Evolutionary conservation across 2,888 invertebrate species (phyloP), one percentile per base, ranked within the genome.

Genomic region (Athripsodes cinereus): DNA sequence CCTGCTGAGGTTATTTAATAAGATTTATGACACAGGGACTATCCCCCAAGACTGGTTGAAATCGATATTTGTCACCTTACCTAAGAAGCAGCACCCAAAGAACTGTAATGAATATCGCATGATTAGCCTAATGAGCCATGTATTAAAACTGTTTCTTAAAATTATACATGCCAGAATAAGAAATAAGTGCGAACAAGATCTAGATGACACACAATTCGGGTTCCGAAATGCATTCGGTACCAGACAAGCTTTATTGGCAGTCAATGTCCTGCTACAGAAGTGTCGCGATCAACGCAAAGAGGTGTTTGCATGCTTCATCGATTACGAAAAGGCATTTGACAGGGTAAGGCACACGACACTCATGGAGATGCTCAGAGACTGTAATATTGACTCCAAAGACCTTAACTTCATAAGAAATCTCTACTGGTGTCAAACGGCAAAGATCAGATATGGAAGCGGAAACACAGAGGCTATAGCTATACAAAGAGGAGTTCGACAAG

Each of bases 71-170:
- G n/a, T n/a, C n/a, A n/a, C n/a, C n/a, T n/a, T n/a, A n/a, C n/a
- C n/a, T n/a, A n/a, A n/a, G n/a, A n/a, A n/a, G n/a, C n/a, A n/a
- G n/a, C n/a, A n/a, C n/a, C n/a, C n/a, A n/a, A n/a, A n/a, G n/a
- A n/a, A n/a, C n/a, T n/a, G n/a, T n/a, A n/a, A n/a, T n/a, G n/a
- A n/a, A n/a, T n/a, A n/a, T n/a, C n/a, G n/a, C n/a, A n/a, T n/a
- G n/a, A n/a, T n/a, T n/a, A n/a, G n/a, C 21, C 49, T 49, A 8
- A 49, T 49, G 49, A 49, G 49, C n/a, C n/a, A n/a, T 20, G 49
- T 49, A 10, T n/a, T 49, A 8, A 49, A 49, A 19, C 18, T 49
- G 21, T 49, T 49, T 10, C 21, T 49, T 3, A 49, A 49, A 49
- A 49, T 20, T 5, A 49, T 46, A 10, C 46, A 46, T 16, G 11